Percentiles rank a stretch among this genome's conserved stretches.
Evolutionary conservation across 2,888 invertebrate species (phyloP).

Genomic region (Drosophila mimetica): DNA sequence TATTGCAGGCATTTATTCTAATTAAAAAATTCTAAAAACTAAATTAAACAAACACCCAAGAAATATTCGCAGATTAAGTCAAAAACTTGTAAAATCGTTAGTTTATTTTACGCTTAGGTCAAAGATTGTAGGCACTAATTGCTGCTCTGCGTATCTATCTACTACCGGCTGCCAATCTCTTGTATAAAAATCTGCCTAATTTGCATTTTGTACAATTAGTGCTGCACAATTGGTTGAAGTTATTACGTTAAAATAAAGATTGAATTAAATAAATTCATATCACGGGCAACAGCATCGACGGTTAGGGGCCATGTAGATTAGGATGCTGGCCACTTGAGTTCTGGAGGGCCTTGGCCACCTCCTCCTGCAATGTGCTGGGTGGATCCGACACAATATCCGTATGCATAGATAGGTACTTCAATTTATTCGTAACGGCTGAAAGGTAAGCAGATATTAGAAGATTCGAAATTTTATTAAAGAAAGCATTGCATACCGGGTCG

Average conservation of each 20-base stretch:
- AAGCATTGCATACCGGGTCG: conserved; percentile 90
- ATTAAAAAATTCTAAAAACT: background rate
- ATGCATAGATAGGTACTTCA: conserved; percentile 94
- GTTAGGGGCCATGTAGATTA: conserved; percentile 82
- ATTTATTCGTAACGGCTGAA: conserved; percentile 94
- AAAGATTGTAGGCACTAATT: conserved; percentile 65
- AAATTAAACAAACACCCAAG: background rate
- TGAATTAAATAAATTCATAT: conserved; percentile 70
- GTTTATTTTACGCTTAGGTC: conserved; percentile 73
- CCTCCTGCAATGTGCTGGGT: conserved; percentile 92
- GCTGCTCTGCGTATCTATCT: conserved; percentile 52
- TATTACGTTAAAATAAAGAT: conserved; percentile 46
- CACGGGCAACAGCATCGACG: conserved; percentile 57
- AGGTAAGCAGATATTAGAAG: background rate
- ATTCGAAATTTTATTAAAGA: background rate
- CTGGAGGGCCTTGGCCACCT: conserved; percentile 91
- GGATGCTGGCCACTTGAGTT: conserved; percentile 83
- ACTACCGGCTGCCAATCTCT: conserved; percentile 40
- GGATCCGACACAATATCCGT: conserved; percentile 97
- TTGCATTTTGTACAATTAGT: conserved; percentile 68
- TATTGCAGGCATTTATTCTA: too few species aligned
- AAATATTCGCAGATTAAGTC: conserved; percentile 17
- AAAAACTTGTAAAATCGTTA: conserved; percentile 74
- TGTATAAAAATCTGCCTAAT: conserved; percentile 39
- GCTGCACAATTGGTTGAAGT: conserved; percentile 45